Evolutionary conservation across 2,888 invertebrate genomes (phyloP), one percentile per base, ranked within the genome.

Genomic region (Terebella lapidaria): DNA sequence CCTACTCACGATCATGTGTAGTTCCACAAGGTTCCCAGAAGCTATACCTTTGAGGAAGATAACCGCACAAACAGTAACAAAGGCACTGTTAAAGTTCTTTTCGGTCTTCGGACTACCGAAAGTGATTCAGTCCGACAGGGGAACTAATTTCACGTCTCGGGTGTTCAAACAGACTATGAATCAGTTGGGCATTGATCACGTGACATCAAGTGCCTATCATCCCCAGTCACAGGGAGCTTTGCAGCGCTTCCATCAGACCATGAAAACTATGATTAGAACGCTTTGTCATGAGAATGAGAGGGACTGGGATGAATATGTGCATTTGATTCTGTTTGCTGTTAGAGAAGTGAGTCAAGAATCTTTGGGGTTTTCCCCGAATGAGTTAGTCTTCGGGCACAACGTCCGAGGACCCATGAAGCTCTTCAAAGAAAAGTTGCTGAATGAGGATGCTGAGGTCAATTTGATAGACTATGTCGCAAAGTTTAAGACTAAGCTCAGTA

Each of bases 201-300:
- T 29, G 5, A 54, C 18, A 4, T 58, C 58, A 24, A 54, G 26
- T 46, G 58, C 58, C 18, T 58, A 58, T 22, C 54, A 55, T 26
- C 54, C 58, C 30, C 4, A 58, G 28, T 45, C 54, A n/a, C 58
- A 58, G 25, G 58, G 59, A 18, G 55, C 59, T 20, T 27, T 56
- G 25, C 18, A 56, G 45, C 25, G 29, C 2, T 54, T 25, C 46
- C 29, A 57, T 22, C 53, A 55, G 22, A 62, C 56, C 2, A 1
- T 62, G 56, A 62, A 49, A 51, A 54, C 55, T 18, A 63, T 57
- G 46, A 3, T 62, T 3, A 47, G 52, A 29, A 54, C 47, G 5
- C 61, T 54, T 29, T 63, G 62, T 58, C 30, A 51, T 22, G 58
- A 63, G 20, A 45, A 56, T 45, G 52, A 61, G 45, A 60, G 56